Evolutionary conservation across 2,888 invertebrate species (phyloP).

Genomic region (Hetaerina titia): DNA sequence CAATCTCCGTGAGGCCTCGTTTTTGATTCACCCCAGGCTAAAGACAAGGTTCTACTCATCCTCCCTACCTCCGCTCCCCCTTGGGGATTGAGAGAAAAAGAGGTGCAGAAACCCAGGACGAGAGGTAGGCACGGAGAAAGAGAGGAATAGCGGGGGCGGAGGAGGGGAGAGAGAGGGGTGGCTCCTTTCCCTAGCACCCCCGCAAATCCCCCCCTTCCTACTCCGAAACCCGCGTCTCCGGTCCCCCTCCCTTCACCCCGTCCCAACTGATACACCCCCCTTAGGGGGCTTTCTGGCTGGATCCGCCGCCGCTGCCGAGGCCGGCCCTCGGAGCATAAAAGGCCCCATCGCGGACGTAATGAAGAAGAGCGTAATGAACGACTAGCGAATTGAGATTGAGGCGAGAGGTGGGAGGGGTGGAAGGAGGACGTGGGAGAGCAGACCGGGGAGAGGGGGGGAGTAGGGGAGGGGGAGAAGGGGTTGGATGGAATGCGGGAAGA

Average conservation of each 20-base stretch:
- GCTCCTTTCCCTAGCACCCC: neutral
- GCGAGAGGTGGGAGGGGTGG: neutral
- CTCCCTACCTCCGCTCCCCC: neutral
- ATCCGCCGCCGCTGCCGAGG: neutral
- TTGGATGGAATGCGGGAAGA: neutral
- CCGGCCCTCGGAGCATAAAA: conserved; percentile 53
- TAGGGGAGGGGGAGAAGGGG: neutral
- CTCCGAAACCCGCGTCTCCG: neutral
- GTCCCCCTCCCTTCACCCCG: neutral
- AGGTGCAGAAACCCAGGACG: neutral
- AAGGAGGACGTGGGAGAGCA: neutral
- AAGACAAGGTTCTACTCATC: conserved; percentile 28
- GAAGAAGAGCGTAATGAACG: conserved; percentile 63
- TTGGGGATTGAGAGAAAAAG: neutral
- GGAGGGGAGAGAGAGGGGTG: neutral
- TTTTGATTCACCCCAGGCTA: conserved; percentile 45
- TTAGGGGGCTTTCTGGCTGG: neutral
- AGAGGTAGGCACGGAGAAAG: neutral
- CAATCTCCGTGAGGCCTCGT: conserved; percentile 43
- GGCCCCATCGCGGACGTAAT: conserved; percentile 61
- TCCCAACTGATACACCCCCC: neutral
- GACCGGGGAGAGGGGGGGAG: neutral
- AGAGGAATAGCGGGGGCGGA: neutral
- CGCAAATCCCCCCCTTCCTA: neutral
- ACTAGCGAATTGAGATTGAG: conserved; percentile 45